These are phyloP conservation scores for Eutolmus rufibarbis DNA, from an alignment of 2,888 invertebrate genomes.

Conservation along the genomic window DNA sequence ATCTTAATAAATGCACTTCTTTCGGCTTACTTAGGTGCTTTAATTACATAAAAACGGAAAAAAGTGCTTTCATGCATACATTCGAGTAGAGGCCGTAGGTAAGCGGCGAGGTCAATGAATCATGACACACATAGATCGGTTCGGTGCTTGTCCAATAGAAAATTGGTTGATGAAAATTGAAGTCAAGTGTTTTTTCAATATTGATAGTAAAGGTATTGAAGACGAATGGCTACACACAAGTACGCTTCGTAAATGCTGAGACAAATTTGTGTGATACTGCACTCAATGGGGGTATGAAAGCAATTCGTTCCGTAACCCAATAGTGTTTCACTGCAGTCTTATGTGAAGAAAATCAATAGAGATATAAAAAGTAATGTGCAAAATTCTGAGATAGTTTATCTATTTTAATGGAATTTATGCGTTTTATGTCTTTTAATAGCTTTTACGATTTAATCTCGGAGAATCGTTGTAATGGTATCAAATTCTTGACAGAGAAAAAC, in stretches of 20 bases:
- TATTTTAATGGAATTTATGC: neutral
- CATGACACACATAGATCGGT: neutral
- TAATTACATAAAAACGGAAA: neutral
- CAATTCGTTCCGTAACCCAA: neutral
- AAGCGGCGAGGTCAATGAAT: neutral
- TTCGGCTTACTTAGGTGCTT: neutral
- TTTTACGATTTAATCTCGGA: neutral
- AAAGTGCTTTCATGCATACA: neutral
- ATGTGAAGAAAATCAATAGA: neutral
- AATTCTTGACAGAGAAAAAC: neutral
- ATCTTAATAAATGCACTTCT: neutral
- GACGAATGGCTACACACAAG: neutral
- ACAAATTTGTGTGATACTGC: neutral
- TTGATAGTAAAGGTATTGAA: neutral
- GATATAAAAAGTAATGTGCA: neutral
- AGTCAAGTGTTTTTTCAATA: neutral
- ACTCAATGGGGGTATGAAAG: neutral
- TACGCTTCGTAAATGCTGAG: neutral
- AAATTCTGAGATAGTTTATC: neutral
- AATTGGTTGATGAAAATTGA: neutral
- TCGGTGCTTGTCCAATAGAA: neutral
- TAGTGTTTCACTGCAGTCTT: neutral
- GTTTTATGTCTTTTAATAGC: neutral
- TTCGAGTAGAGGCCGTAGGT: neutral
- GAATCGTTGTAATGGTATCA: neutral